Evolutionary conservation across 2,797 vertebrate species (phyloP).

Genomic region (Tarsius wallacei): DNA sequence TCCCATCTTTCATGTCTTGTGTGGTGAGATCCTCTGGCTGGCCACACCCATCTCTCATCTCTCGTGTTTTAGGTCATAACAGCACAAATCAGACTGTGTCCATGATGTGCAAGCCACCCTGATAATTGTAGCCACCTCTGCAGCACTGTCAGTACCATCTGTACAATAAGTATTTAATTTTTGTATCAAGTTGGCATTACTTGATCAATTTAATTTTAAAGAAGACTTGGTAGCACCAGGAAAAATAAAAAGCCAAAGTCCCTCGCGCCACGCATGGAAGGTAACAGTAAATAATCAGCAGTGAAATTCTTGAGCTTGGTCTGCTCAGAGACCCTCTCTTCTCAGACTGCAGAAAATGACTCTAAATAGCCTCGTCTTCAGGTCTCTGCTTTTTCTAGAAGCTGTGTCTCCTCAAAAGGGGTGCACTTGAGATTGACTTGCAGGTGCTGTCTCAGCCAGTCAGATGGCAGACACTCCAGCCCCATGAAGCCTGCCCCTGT

Average conservation of each 20-base stretch:
- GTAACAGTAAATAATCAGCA: neutral
- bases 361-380: neutral
- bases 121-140: neutral
- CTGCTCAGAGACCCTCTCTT: neutral
- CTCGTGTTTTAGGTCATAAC: rapidly evolving
- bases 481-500: neutral
- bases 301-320: neutral
- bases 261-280: neutral
- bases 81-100: neutral
- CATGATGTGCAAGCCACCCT: neutral
- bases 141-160: neutral
- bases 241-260: neutral
- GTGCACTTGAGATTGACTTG: neutral
- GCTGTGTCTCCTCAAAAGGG: neutral
- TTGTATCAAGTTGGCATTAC: conserved; percentile 10
- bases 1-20: no score
- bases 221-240: neutral
- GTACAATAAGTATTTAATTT: neutral
- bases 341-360: neutral
- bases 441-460: neutral
- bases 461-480: neutral
- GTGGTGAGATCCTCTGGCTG: no score
- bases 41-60: no score
- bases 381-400: conserved; percentile 9
- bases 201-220: conserved; percentile 53